phyloP scores from a whole-genome alignment of 2,888 invertebrate species.

The Neoitamus cyanurus region DNA sequence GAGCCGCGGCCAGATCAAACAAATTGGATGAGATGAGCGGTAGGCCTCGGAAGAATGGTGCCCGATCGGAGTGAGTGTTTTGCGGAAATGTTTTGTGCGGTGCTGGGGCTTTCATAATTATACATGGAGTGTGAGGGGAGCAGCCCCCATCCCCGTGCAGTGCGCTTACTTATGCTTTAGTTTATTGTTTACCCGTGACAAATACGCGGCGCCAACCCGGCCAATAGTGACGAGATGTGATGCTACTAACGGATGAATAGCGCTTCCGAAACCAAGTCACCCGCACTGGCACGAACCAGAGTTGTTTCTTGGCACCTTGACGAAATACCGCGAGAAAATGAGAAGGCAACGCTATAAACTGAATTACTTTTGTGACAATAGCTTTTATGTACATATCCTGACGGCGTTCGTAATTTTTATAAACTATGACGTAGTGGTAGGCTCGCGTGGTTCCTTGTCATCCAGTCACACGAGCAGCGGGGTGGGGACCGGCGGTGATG shows the following conservation, averaged over 20 bases:
- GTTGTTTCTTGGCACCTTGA: neutral
- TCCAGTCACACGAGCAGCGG: neutral
- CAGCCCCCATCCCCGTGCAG: neutral
- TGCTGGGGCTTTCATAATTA: neutral
- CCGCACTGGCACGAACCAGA: neutral
- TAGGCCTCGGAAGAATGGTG: neutral
- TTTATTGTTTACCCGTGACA: neutral
- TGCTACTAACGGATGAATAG: neutral
- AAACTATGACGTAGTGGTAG: conserved; percentile 25
- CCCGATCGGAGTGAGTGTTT: neutral
- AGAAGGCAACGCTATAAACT: conserved; percentile 16
- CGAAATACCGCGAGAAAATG: conserved; percentile 3
- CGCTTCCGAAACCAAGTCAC: neutral
- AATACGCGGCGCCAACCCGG: neutral
- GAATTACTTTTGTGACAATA: conserved; percentile 19
- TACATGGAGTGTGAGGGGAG: neutral
- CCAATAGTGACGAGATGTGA: neutral
- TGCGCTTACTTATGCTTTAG: neutral
- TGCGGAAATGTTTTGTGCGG: neutral
- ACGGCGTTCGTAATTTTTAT: conserved; percentile 9
- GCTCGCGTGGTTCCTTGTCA: neutral
- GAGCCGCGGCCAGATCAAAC: neutral
- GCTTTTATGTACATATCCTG: conserved; percentile 21
- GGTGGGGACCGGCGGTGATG: conserved; percentile 27
- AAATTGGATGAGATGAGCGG: neutral